phyloP scores from a whole-genome alignment of 2,888 invertebrate species.

The Coelinius sp. region DNA sequence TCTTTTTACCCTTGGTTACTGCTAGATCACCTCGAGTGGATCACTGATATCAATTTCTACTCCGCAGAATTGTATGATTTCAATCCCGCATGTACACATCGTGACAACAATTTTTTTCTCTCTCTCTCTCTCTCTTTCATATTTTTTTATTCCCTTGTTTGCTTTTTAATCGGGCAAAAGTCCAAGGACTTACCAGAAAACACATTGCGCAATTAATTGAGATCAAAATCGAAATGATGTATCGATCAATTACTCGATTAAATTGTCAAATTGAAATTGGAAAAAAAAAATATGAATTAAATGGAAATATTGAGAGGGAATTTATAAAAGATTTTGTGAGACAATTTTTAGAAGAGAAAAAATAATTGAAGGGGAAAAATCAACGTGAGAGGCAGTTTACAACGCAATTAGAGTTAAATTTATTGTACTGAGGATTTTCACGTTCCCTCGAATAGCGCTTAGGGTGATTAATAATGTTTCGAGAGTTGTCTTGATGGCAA shows the following conservation, averaged over 20 bases:
- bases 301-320: not conserved
- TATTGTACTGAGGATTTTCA: constrained; percentile 48
- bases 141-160: not conserved
- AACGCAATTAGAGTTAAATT: constrained; percentile 55
- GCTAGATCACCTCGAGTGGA: constrained; percentile 30
- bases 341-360: not conserved
- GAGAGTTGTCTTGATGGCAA: constrained; percentile 43
- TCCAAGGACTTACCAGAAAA: constrained; percentile 33
- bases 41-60: constrained; percentile 35
- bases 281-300: not conserved
- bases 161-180: constrained; percentile 27
- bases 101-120: not conserved
- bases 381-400: constrained; percentile 43
- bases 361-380: not conserved
- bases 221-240: constrained; percentile 19
- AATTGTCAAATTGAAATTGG: constrained; percentile 3
- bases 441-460: constrained; percentile 17
- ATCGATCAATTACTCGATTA: constrained; percentile 10
- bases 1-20: constrained; percentile 18
- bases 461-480: constrained; percentile 44
- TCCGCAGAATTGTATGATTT: constrained; percentile 19
- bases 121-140: not conserved
- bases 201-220: constrained; percentile 32
- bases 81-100: not conserved
- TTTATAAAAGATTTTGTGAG: not conserved